Conservation (phyloP, 2,797 vertebrate species). For the Scolopax bukidnonensis region DNA sequence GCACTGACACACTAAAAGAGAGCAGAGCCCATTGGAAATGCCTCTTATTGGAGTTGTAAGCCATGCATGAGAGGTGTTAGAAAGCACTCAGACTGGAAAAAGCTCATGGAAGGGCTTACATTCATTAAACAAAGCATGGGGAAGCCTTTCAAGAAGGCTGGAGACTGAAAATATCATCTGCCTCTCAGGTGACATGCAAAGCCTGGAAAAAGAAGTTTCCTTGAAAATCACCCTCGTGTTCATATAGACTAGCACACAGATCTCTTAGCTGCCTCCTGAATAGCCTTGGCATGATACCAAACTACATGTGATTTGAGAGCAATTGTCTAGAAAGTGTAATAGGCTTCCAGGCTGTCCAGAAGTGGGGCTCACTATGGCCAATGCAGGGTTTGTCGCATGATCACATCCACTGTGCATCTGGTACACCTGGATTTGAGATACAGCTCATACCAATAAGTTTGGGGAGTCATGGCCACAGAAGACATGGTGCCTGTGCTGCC, state of each 20-base stretch:
- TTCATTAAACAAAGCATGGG: background rate
- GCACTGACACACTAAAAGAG: background rate
- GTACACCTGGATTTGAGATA: background rate
- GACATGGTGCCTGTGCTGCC: background rate
- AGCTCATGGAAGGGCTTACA: background rate
- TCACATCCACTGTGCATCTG: background rate
- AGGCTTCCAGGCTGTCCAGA: background rate
- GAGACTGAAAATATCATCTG: background rate
- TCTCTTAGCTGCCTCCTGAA: background rate
- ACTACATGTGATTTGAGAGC: background rate
- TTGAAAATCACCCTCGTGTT: background rate
- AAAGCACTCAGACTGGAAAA: background rate
- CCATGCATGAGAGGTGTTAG: rapidly evolving
- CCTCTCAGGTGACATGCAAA: background rate
- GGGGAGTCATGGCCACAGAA: background rate
- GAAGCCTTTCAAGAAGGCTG: background rate
- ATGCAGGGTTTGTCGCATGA: background rate
- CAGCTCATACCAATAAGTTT: background rate
- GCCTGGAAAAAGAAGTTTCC: background rate
- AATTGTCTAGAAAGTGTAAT: background rate
- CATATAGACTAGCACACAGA: background rate
- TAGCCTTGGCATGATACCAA: background rate
- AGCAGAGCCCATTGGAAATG: background rate
- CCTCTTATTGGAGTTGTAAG: rapidly evolving
- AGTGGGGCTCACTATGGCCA: rapidly evolving